Percentiles rank a stretch among this genome's conserved stretches.
phyloP scores from a whole-genome alignment of 2,113 vertebrate species.

The Tenrec ecaudatus region DNA sequence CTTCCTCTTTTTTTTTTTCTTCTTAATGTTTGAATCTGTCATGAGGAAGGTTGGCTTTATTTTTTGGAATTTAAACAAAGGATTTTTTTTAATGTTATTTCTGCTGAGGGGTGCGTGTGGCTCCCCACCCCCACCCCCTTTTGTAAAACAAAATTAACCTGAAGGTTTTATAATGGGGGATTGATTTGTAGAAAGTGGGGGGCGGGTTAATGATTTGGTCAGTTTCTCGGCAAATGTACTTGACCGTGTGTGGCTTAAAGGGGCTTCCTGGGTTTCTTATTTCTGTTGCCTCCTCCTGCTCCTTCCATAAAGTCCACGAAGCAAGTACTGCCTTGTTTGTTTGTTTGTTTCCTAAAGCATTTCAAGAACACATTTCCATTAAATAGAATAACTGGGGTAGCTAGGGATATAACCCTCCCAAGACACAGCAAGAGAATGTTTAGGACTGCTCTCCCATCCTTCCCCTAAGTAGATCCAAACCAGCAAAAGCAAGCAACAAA shows the following conservation, averaged over 20 bases:
- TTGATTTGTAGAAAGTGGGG: background rate
- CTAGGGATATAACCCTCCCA: constrained; percentile 74
- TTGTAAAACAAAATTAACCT: constrained; percentile 4
- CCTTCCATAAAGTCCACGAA: constrained; percentile 81
- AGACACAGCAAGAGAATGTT: constrained; percentile 83
- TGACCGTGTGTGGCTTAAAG: constrained; percentile 80
- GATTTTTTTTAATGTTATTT: background rate
- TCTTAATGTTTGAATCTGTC: background rate
- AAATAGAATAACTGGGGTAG: constrained; percentile 79
- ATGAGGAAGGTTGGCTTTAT: background rate
- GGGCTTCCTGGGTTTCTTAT: constrained; percentile 82
- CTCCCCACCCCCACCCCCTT: background rate
- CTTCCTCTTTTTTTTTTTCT: background rate
- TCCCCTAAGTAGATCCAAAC: constrained; percentile 71
- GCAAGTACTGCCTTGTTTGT: constrained; percentile 67
- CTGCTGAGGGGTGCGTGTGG: background rate
- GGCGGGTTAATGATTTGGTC: constrained; percentile 71
- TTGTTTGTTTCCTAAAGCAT: constrained; percentile 59
- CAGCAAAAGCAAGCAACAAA: constrained; percentile 52
- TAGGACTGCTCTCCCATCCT: constrained; percentile 84
- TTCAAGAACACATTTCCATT: constrained; percentile 82
- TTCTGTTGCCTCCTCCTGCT: constrained; percentile 73
- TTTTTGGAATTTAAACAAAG: background rate
- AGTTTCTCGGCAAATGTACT: constrained; percentile 77
- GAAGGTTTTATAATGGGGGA: constrained; percentile 1